phyloP scores from a whole-genome alignment of 2,888 invertebrate species.

The Formica aserva region DNA sequence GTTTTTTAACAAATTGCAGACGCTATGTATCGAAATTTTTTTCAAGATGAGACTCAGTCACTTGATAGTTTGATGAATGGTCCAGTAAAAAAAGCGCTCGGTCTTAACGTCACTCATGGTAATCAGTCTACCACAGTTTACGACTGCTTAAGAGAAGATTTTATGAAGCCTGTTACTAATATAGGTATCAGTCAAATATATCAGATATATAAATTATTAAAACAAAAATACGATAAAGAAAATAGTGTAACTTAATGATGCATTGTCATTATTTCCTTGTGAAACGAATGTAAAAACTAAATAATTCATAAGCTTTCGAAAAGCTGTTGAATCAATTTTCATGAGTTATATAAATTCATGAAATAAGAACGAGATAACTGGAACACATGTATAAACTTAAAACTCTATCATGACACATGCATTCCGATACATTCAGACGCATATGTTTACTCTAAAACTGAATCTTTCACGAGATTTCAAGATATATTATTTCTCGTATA shows the following conservation, averaged over 20 bases:
- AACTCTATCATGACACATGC: background rate
- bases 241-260: background rate
- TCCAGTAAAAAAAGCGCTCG: conserved; percentile 88
- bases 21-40: background rate
- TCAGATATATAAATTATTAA: background rate
- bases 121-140: conserved; percentile 89
- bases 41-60: background rate
- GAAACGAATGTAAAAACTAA: too few relatives aligned
- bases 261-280: too few relatives aligned
- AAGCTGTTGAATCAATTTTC: too few relatives aligned
- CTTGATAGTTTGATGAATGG: conserved; percentile 90
- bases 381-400: background rate
- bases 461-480: background rate
- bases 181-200: conserved; percentile 86
- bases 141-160: conserved; percentile 88
- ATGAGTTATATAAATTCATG: background rate
- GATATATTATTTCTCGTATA: background rate
- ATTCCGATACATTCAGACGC: background rate
- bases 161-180: conserved; percentile 93
- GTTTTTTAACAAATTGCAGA: conserved; percentile 11
- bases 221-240: background rate
- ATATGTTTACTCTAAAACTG: background rate
- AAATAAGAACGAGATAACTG: background rate
- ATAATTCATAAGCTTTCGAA: too few relatives aligned
- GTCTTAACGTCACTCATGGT: conserved; percentile 88